Evolutionary conservation across 2,888 invertebrate species (phyloP).

Genomic region (Meta bourneti): DNA sequence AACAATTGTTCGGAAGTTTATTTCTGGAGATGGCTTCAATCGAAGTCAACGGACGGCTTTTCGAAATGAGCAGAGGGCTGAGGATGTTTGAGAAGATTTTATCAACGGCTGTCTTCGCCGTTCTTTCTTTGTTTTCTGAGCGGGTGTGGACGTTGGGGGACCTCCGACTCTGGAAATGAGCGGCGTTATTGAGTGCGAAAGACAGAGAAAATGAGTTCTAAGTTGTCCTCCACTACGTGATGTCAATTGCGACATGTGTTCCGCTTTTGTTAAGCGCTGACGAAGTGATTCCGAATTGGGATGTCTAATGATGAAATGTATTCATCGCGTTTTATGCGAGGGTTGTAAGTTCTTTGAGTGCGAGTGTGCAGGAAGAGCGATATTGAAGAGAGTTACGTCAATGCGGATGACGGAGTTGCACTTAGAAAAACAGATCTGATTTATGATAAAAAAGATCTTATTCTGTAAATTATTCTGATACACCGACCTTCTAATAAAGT

Average conservation of each 20-base stretch:
- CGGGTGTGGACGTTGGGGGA: neutral
- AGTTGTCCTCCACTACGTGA: too few relatives aligned
- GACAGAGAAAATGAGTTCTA: neutral
- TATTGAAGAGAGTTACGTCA: neutral
- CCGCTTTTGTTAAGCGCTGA: neutral
- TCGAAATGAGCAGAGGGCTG: neutral
- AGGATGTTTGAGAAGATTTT: constrained; percentile 13
- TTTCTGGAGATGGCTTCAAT: constrained; percentile 9
- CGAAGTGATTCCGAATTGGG: neutral
- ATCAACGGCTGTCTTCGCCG: neutral
- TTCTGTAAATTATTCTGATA: too few relatives aligned
- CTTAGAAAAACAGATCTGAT: neutral
- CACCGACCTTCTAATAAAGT: too few relatives aligned
- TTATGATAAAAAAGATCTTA: too few relatives aligned
- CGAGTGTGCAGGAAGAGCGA: neutral
- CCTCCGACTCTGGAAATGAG: neutral
- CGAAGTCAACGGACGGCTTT: constrained; percentile 21
- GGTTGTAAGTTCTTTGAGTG: neutral
- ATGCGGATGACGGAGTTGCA: neutral
- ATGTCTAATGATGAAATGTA: neutral
- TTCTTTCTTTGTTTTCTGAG: neutral
- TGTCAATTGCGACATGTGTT: neutral
- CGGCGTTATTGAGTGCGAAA: neutral
- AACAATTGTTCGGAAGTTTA: constrained; percentile 15
- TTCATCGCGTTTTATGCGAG: neutral